Percentiles rank a stretch among this genome's conserved stretches.
These are phyloP conservation scores for Sphaeridia pumilis DNA, from an alignment of 2,888 invertebrate genomes.

Conservation along the genomic window DNA sequence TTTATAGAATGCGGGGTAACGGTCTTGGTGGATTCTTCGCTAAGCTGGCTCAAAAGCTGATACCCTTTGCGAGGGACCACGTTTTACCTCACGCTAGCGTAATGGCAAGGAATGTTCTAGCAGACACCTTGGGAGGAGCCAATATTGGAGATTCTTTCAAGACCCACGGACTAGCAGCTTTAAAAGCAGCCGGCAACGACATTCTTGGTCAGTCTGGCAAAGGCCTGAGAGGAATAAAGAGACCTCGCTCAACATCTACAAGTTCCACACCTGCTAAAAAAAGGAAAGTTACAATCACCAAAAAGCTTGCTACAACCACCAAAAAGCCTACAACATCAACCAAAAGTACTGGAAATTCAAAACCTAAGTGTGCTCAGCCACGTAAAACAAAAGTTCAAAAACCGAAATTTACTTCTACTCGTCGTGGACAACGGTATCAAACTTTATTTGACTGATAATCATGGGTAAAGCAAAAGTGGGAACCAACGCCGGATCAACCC, in stretches of 20 bases:
- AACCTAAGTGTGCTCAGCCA: background rate
- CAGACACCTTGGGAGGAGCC: background rate
- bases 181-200: background rate
- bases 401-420: too few species aligned
- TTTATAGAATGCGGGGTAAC: background rate
- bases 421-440: background rate
- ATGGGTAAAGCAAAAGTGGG: constrained; percentile 41
- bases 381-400: constrained; percentile 1
- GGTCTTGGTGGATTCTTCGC: constrained; percentile 10
- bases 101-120: background rate
- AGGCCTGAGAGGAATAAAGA: too few species aligned
- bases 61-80: constrained; percentile 1
- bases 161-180: background rate
- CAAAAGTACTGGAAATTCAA: background rate
- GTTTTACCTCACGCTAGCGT: constrained; percentile 7
- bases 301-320: too few species aligned
- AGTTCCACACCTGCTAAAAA: too few species aligned
- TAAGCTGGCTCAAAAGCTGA: background rate
- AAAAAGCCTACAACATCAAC: background rate
- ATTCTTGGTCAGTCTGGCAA: too few species aligned
- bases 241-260: too few species aligned
- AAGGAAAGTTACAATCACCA: too few species aligned
- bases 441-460: background rate
- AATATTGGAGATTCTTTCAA: constrained; percentile 3
- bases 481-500: constrained; percentile 41